Evolutionary conservation across 1,140 invertebrate species (phyloP).

Genomic region (Drosophila micromelanica): DNA sequence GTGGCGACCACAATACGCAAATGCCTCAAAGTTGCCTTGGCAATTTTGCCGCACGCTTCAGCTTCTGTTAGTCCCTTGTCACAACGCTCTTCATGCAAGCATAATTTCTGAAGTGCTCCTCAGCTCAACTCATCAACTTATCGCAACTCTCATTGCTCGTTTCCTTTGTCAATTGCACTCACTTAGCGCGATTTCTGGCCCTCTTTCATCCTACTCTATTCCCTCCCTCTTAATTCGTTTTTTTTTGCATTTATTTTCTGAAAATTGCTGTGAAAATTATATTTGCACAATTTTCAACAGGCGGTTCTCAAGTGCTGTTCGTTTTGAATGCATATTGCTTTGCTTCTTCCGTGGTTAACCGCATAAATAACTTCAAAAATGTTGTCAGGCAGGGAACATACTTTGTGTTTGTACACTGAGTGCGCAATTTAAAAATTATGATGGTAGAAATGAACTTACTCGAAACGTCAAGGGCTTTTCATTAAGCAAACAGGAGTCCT

Average conservation of each 20-base stretch:
- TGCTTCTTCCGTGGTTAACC: constrained; percentile 55
- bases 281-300: constrained; percentile 66
- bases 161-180: constrained; percentile 81
- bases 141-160: constrained; percentile 56
- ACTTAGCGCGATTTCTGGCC: constrained; percentile 62
- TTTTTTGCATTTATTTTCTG: constrained; percentile 74
- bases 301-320: constrained; percentile 55
- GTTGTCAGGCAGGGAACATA: constrained; percentile 25
- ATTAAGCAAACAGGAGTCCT: constrained; percentile 15
- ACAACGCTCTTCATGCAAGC: constrained; percentile 53
- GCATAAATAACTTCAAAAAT: constrained; percentile 71
- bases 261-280: constrained; percentile 73
- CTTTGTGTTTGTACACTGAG: constrained; percentile 40
- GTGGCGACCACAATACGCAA: constrained; percentile 31
- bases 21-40: constrained; percentile 22
- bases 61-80: not conserved
- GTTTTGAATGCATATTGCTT: constrained; percentile 23
- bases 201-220: not conserved
- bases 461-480: constrained; percentile 62
- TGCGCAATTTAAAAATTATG: constrained; percentile 43
- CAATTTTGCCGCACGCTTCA: constrained; percentile 6
- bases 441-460: constrained; percentile 50
- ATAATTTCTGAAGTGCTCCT: constrained; percentile 76
- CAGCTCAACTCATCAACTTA: constrained; percentile 46
- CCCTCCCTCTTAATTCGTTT: constrained; percentile 28